Evolutionary conservation across 2,113 vertebrate genomes (phyloP).

Genomic region (Sminthopsis crassicaudata): DNA sequence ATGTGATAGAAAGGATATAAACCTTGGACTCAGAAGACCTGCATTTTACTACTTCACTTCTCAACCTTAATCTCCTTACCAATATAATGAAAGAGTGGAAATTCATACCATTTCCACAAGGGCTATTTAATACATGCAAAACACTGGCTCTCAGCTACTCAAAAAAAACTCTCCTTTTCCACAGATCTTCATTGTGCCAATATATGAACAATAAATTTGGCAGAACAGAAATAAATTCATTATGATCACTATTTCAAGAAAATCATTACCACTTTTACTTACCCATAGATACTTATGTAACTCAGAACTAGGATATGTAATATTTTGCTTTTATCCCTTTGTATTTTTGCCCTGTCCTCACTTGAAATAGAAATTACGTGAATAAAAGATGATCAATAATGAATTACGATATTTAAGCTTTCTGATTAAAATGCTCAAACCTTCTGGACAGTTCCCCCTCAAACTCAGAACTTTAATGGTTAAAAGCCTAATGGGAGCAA

Average conservation of each 20-base stretch:
- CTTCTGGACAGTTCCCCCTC: slow-evolving; percentile 47
- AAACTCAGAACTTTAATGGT: slow-evolving; percentile 46
- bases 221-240: slow-evolving; percentile 52
- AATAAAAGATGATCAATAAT: slow-evolving; percentile 56
- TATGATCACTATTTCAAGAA: slow-evolving; percentile 43
- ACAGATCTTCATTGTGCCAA: slow-evolving; percentile 44
- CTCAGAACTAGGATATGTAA: slow-evolving; percentile 50
- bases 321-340: slow-evolving; percentile 66
- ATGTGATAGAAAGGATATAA: neutral
- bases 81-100: neutral
- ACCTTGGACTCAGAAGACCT: neutral
- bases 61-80: neutral
- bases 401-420: slow-evolving; percentile 57
- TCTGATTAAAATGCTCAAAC: slow-evolving; percentile 57
- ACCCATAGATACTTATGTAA: slow-evolving; percentile 17
- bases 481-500: slow-evolving; percentile 24
- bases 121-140: slow-evolving; percentile 61
- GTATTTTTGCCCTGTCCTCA: slow-evolving; percentile 66
- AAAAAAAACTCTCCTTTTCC: slow-evolving; percentile 55
- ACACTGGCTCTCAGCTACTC: slow-evolving; percentile 63
- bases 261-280: slow-evolving; percentile 39
- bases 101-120: slow-evolving; percentile 64
- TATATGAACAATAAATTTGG: slow-evolving; percentile 48
- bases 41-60: neutral
- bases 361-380: slow-evolving; percentile 58